Base-by-base conservation (phyloP, 2,797 vertebrate genomes). In the Xiphophorus birchmanni region DNA sequence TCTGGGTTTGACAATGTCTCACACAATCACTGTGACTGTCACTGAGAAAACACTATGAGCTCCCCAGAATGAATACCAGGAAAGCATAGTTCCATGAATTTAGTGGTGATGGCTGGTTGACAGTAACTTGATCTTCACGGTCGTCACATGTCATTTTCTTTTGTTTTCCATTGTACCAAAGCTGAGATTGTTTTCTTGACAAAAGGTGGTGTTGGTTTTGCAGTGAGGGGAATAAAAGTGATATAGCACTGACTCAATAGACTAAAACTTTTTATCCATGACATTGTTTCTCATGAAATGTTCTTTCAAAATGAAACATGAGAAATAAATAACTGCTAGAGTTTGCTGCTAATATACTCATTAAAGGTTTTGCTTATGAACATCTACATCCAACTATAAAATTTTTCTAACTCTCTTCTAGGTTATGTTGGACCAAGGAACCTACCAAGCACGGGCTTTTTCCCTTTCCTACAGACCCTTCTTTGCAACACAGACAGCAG, bases 381-480 rank as follows among this genome's bases (percentile, higher is more conserved):
- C 35, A 73, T 74, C 32, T 7, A 72, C 26, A 47, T 21, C 13
- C 50, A 63, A 45, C 74, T 78, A 11, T 21, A 23, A 71, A 23
- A n/a, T 48, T 74, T 52, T 76, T 10, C 82, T 17, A 6, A 47
- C 26, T 88, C 45, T 82, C 58, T 76, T 86, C n/a, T 76, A 96
- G 96, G 96, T 83, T 95, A 95, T 79, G 95, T 94, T 54, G 92
- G 83, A 32, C 95, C 96, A 0, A 83, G 94, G 73, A 96, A 96
- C 84, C 94, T 96, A 4, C 96, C 96, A 15, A 96, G 96, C 80
- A 56, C 95, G 0, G 96, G 96, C 1, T 95, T 96, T 84, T 96
- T 96, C 86, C 96, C 96, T 37, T 96, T 96, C 90, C 92, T 96
- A 54, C 95, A 96, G 91, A 96, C 96, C 5, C 93, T 96, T 52